Conservation (phyloP, 2,797 vertebrate genomes). For the Oryzias dopingdopingensis region DNA sequence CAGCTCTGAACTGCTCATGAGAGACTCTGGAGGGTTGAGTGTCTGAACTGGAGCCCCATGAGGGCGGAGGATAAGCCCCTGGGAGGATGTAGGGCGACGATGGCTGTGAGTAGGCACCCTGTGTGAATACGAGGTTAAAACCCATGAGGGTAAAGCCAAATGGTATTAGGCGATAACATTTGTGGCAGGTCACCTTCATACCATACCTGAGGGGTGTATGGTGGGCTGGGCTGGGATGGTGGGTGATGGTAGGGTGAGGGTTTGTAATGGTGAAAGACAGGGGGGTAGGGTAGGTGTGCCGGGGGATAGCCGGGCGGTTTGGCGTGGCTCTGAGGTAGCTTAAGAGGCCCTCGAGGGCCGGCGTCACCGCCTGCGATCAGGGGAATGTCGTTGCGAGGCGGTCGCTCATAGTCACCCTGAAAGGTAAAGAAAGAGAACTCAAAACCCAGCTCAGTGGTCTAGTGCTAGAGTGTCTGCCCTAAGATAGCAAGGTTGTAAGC, state of each 20-base stretch:
- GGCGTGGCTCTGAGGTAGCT: constrained; percentile 94
- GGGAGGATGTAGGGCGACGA: constrained; percentile 91
- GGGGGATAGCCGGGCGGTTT: constrained; percentile 86
- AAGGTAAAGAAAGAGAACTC: constrained; percentile 6
- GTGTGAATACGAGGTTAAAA: constrained; percentile 42
- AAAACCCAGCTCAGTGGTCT: not conserved
- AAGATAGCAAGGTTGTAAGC: too few relatives aligned
- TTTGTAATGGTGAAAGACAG: constrained; percentile 91
- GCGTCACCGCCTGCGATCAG: constrained; percentile 86
- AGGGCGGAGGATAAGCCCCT: constrained; percentile 90
- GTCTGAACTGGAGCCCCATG: constrained; percentile 94
- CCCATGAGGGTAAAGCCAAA: not conserved
- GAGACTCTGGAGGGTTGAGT: constrained; percentile 94
- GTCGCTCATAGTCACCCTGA: constrained; percentile 91
- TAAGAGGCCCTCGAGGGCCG: constrained; percentile 88
- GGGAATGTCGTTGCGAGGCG: constrained; percentile 86
- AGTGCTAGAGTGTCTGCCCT: too few relatives aligned
- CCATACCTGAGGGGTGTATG: constrained; percentile 83
- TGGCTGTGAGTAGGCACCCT: constrained; percentile 88
- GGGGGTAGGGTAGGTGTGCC: constrained; percentile 85
- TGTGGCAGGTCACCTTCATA: too few relatives aligned
- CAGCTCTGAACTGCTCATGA: constrained; percentile 96
- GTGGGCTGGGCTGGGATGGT: constrained; percentile 87
- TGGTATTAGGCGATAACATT: not conserved
- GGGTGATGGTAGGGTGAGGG: constrained; percentile 87